phyloP scores from a whole-genome alignment of 2,113 vertebrate genomes.

The Arizona elegans region DNA sequence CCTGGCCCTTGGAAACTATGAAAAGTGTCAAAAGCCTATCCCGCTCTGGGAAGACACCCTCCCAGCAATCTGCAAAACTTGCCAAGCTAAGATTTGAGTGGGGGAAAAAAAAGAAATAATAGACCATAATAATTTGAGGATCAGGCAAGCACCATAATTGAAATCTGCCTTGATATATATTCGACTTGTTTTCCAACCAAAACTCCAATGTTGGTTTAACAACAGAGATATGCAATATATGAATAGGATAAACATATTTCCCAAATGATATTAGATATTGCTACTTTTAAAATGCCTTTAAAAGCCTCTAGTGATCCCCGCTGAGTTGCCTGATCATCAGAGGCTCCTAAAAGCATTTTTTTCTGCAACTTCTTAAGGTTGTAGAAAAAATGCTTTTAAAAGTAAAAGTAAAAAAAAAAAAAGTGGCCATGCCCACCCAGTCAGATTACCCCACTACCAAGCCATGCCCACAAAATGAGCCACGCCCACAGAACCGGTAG shows the following conservation, averaged over 20 bases:
- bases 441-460: too few species aligned
- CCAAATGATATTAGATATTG: background rate
- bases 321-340: too few species aligned
- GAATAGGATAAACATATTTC: background rate
- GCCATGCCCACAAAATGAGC: too few species aligned
- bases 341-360: too few species aligned
- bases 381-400: too few species aligned
- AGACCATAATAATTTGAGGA: background rate
- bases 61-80: background rate
- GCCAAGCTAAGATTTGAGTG: background rate
- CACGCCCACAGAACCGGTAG: too few species aligned
- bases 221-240: background rate
- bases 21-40: background rate
- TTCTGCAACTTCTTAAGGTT: too few species aligned
- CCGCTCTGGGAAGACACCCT: background rate
- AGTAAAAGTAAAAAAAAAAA: too few species aligned
- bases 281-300: too few species aligned
- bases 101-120: fast-evolving
- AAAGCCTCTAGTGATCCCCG: too few species aligned
- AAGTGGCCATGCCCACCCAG: too few species aligned
- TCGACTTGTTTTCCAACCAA: background rate
- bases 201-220: background rate
- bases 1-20: background rate
- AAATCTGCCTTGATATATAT: background rate
- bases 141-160: background rate